These are phyloP conservation scores for Cactoblastis cactorum DNA, from an alignment of 2,888 invertebrate genomes.

Conservation along the genomic window DNA sequence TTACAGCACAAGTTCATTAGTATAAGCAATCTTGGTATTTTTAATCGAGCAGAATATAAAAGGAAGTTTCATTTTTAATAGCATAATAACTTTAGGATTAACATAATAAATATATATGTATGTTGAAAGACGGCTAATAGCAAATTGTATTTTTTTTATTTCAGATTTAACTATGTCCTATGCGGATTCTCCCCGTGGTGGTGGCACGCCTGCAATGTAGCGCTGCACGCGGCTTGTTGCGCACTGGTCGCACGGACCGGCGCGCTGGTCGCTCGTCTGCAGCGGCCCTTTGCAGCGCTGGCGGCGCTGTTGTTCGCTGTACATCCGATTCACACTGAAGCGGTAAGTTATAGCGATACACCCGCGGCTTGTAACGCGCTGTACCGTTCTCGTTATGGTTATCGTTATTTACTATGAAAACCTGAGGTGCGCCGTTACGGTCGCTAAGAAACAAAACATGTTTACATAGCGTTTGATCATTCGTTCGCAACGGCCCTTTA, in stretches of 20 bases:
- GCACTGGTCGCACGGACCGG: slow-evolving; percentile 85
- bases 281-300: slow-evolving; percentile 84
- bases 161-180: slow-evolving; percentile 86
- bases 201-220: slow-evolving; percentile 89
- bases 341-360: slow-evolving; percentile 85
- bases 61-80: too few species aligned
- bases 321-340: slow-evolving; percentile 94
- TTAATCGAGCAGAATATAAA: too few species aligned
- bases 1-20: too few species aligned
- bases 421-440: too few species aligned
- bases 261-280: slow-evolving; percentile 82
- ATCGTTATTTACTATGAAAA: too few species aligned
- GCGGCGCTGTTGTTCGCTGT: slow-evolving; percentile 89
- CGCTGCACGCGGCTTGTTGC: slow-evolving; percentile 87
- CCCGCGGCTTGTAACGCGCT: neutral
- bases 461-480: neutral
- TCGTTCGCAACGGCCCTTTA: neutral
- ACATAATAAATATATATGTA: neutral
- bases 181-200: slow-evolving; percentile 86
- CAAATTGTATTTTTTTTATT: slow-evolving; percentile 41
- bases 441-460: too few species aligned
- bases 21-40: neutral
- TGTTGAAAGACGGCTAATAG: neutral
- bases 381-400: too few species aligned
- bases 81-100: too few species aligned